Evolutionary conservation across 2,797 vertebrate species (phyloP).

Genomic region (Gobio occitaniae): DNA sequence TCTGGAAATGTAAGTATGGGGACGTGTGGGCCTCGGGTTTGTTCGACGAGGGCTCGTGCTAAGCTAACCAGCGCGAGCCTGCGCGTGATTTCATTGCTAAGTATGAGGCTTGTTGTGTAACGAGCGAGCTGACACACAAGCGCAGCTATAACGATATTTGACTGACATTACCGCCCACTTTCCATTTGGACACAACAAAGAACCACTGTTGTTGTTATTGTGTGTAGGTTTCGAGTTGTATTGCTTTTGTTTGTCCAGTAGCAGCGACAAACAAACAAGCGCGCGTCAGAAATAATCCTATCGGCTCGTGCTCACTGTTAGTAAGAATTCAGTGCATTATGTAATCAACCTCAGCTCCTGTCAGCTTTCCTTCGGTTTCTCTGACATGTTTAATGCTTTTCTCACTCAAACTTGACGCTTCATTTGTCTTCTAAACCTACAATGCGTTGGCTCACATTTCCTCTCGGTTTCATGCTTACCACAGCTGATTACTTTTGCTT

Average conservation of each 20-base stretch:
- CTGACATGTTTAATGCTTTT: background rate
- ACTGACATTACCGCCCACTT: conserved; percentile 27
- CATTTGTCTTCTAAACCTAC: conserved; percentile 1
- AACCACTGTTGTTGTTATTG: background rate
- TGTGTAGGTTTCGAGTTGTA: conserved; percentile 3
- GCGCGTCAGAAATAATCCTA: conserved; percentile 58
- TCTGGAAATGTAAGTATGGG: conserved; percentile 60
- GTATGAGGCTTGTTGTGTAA: conserved; percentile 59
- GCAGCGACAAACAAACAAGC: conserved; percentile 51
- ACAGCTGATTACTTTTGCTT: conserved; percentile 15
- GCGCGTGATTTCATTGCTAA: conserved; percentile 54
- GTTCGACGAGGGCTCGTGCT: conserved; percentile 35
- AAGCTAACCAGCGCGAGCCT: conserved; percentile 48
- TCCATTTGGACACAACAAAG: conserved; percentile 16
- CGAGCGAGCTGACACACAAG: conserved; percentile 36
- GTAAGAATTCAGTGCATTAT: conserved; percentile 39
- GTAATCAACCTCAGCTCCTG: conserved; percentile 48
- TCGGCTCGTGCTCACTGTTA: conserved; percentile 51
- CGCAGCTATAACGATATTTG: conserved; percentile 29
- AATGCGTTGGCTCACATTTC: background rate
- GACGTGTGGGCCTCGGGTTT: conserved; percentile 49
- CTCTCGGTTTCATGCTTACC: conserved; percentile 10
- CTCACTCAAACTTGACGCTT: background rate
- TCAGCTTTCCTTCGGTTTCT: conserved; percentile 1
- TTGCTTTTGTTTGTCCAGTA: conserved; percentile 35